Percentiles rank a stretch among this genome's conserved stretches.
phyloP scores from a whole-genome alignment of 2,113 vertebrate species.

The Aix galericulata region DNA sequence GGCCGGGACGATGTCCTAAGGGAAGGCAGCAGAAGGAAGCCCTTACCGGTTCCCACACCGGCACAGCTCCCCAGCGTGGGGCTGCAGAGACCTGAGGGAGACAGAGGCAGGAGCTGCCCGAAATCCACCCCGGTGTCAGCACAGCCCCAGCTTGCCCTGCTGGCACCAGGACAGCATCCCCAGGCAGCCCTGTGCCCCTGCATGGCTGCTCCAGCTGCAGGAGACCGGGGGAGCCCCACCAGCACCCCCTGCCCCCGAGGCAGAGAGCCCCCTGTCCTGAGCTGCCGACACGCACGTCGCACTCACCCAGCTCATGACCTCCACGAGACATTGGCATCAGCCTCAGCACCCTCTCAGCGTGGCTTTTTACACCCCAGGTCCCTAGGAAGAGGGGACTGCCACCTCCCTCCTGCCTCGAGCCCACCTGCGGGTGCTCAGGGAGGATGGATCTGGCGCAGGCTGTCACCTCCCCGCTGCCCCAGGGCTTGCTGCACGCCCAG shows the following conservation, averaged over 20 bases:
- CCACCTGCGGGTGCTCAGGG: not conserved
- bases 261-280: not conserved
- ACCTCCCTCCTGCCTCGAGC: not conserved
- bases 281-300: not conserved
- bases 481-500: not conserved
- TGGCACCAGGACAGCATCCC: accelerated
- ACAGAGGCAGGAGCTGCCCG: not conserved
- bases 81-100: not conserved
- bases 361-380: not conserved
- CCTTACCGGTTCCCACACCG: too few relatives aligned
- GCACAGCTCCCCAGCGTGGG: not conserved
- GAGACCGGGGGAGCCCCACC: not conserved
- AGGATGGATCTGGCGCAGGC: not conserved
- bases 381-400: not conserved
- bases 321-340: accelerated
- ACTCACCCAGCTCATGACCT: accelerated
- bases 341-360: accelerated
- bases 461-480: not conserved
- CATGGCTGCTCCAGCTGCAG: not conserved
- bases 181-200: not conserved
- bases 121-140: not conserved
- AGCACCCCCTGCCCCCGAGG: not conserved
- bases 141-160: not conserved
- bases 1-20: not conserved
- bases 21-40: not conserved